Evolutionary conservation across 2,888 invertebrate genomes (phyloP).

Genomic region (Drosophila planitibia): DNA sequence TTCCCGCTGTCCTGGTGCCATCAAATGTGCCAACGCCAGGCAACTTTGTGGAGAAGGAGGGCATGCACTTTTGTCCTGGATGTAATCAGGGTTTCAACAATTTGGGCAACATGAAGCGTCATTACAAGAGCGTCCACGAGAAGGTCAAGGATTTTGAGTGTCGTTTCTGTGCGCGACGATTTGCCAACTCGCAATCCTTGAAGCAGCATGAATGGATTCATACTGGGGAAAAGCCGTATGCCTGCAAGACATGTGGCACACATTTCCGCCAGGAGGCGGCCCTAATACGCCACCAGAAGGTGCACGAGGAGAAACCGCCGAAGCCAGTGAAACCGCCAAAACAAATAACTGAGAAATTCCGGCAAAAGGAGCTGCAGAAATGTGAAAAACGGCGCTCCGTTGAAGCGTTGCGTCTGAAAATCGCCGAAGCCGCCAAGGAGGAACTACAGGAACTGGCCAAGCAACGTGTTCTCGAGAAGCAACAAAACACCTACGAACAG

Average conservation of each 20-base stretch:
- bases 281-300: slow-evolving; percentile 82
- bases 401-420: slow-evolving; percentile 70
- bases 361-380: slow-evolving; percentile 75
- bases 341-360: slow-evolving; percentile 62
- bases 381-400: slow-evolving; percentile 71
- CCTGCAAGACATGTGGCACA: slow-evolving; percentile 77
- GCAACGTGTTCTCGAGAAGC: slow-evolving; percentile 55
- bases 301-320: slow-evolving; percentile 73
- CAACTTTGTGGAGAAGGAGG: slow-evolving; percentile 81
- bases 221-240: slow-evolving; percentile 84
- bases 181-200: slow-evolving; percentile 83
- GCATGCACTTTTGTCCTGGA: slow-evolving; percentile 80
- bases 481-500: slow-evolving; percentile 69
- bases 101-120: slow-evolving; percentile 83
- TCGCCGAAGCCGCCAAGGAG: slow-evolving; percentile 78
- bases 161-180: slow-evolving; percentile 81
- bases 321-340: slow-evolving; percentile 46
- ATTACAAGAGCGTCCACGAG: slow-evolving; percentile 83
- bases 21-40: slow-evolving; percentile 59
- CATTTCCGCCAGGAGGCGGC: slow-evolving; percentile 83
- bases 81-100: slow-evolving; percentile 83
- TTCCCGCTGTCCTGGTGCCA: slow-evolving; percentile 71
- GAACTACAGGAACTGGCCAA: slow-evolving; percentile 72
- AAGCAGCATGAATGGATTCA: slow-evolving; percentile 85
- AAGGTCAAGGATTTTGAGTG: slow-evolving; percentile 84